Conservation (phyloP, 2,797 vertebrate genomes). For the Coreius guichenoti region DNA sequence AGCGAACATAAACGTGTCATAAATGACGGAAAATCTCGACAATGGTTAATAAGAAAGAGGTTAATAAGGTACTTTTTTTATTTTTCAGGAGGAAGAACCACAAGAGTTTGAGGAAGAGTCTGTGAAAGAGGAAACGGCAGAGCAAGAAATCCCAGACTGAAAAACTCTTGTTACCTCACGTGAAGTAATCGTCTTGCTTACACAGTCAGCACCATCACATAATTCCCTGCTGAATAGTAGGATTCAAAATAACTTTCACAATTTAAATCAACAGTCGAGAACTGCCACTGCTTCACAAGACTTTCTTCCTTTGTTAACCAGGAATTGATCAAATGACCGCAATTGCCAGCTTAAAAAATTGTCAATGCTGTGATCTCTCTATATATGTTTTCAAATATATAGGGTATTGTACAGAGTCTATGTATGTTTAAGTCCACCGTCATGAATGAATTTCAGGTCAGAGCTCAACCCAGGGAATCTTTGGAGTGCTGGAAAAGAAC, state of each 20-base stretch:
- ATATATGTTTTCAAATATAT: slow-evolving; percentile 8
- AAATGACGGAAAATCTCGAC: not conserved
- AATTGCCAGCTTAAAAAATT: not conserved
- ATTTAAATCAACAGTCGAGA: slow-evolving; percentile 41
- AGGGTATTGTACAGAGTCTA: not conserved
- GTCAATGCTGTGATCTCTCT: not conserved
- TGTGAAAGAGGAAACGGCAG: slow-evolving; percentile 82
- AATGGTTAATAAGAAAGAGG: not conserved
- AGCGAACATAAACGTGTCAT: too few relatives aligned
- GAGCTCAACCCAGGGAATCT: slow-evolving; percentile 34
- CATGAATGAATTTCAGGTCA: slow-evolving; percentile 9
- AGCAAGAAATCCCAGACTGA: slow-evolving; percentile 83
- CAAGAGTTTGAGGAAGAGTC: slow-evolving; percentile 78
- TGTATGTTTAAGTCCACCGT: slow-evolving; percentile 37
- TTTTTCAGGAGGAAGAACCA: slow-evolving; percentile 86
- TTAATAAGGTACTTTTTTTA: slow-evolving; percentile 28
- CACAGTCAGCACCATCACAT: slow-evolving; percentile 41
- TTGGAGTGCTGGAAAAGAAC: slow-evolving; percentile 32
- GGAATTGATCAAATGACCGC: not conserved
- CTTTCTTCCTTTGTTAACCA: not conserved
- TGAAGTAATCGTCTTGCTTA: slow-evolving; percentile 22
- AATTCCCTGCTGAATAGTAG: slow-evolving; percentile 58
- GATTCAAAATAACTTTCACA: slow-evolving; percentile 15
- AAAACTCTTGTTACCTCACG: slow-evolving; percentile 24
- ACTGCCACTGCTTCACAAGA: slow-evolving; percentile 47